Conservation (phyloP, 2,113 vertebrate genomes). For the Dipodomys spectabilis region DNA sequence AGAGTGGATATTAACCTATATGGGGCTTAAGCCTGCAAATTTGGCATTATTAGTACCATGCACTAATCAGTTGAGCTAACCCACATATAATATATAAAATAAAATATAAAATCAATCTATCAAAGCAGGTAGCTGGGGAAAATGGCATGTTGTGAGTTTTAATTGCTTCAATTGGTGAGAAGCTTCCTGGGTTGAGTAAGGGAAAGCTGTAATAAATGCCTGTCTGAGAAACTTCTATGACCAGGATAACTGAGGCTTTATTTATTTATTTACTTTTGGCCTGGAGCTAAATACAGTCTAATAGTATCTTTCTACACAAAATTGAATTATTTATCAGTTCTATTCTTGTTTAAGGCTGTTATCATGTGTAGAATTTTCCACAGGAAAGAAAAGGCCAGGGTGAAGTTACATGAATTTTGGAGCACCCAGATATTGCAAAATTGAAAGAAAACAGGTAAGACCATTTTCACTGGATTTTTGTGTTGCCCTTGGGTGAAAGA, state of each 20-base stretch:
- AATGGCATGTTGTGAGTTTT: slow-evolving; percentile 61
- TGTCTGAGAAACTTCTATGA: slow-evolving; percentile 35
- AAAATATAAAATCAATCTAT: background rate
- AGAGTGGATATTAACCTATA: too few species aligned
- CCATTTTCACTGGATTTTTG: background rate
- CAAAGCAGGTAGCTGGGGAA: background rate
- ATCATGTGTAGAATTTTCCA: slow-evolving; percentile 43
- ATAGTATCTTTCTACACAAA: slow-evolving; percentile 32
- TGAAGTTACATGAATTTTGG: slow-evolving; percentile 25
- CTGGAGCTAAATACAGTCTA: slow-evolving; percentile 56
- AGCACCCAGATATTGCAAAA: slow-evolving; percentile 28
- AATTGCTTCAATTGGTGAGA: slow-evolving; percentile 34
- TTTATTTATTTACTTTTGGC: background rate
- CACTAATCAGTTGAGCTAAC: too few species aligned
- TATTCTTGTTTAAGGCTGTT: slow-evolving; percentile 36
- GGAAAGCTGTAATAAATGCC: slow-evolving; percentile 59
- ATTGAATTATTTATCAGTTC: slow-evolving; percentile 57
- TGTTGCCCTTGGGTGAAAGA: slow-evolving; percentile 32
- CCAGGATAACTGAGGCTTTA: slow-evolving; percentile 33
- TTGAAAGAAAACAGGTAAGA: slow-evolving; percentile 30
- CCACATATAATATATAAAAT: too few species aligned
- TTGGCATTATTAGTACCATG: too few species aligned
- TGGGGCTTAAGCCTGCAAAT: too few species aligned
- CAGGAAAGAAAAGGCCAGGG: slow-evolving; percentile 32
- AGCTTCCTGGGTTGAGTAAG: slow-evolving; percentile 43